phyloP scores from a whole-genome alignment of 1,140 invertebrate genomes.

The Stegodyphus dumicola region DNA sequence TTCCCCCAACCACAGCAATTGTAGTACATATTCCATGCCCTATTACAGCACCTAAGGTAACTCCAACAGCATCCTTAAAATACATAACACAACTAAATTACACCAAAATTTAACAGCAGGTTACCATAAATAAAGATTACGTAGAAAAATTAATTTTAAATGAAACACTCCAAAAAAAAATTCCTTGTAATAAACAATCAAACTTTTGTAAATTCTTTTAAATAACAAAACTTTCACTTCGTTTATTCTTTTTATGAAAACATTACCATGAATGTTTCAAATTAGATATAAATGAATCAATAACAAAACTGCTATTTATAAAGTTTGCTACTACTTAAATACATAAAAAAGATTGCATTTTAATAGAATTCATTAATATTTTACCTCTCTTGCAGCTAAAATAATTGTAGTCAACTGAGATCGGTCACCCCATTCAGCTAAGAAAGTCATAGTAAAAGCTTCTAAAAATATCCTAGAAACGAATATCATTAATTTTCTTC shows the following conservation, averaged over 20 bases:
- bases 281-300: too few species aligned
- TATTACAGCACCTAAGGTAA: constrained; percentile 88
- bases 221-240: too few species aligned
- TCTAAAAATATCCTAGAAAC: constrained; percentile 64
- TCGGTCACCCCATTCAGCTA: constrained; percentile 99
- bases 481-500: constrained; percentile 62
- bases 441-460: constrained; percentile 94
- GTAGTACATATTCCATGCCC: constrained; percentile 96
- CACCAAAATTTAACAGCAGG: not conserved
- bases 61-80: constrained; percentile 65
- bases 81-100: not conserved
- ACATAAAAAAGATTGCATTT: too few species aligned
- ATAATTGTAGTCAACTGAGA: constrained; percentile 98
- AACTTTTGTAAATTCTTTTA: too few species aligned
- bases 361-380: not conserved
- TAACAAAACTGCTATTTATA: too few species aligned
- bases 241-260: too few species aligned
- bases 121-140: not conserved
- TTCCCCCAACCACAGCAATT: constrained; percentile 94
- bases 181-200: too few species aligned
- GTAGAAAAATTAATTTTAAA: not conserved
- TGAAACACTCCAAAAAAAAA: too few species aligned
- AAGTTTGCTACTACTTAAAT: too few species aligned
- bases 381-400: constrained; percentile 84
- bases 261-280: too few species aligned